phyloP scores from a whole-genome alignment of 23 tunicate genomes.

The Ascidia mentula region DNA sequence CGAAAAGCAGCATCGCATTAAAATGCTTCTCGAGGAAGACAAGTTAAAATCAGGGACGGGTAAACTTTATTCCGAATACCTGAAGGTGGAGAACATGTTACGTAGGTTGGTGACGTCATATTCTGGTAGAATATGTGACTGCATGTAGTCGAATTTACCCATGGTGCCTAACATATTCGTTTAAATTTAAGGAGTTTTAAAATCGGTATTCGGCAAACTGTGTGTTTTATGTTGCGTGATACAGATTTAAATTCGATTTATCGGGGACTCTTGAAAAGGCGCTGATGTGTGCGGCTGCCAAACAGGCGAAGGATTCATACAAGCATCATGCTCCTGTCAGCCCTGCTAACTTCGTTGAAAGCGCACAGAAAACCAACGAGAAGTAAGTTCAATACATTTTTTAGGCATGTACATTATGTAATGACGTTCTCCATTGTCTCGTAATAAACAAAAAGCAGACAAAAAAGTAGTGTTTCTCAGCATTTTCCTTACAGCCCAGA shows the following conservation, averaged over 20 bases:
- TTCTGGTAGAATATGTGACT: no score
- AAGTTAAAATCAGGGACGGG: not conserved
- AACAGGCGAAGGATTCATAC: constrained; percentile 14
- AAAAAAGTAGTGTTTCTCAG: no score
- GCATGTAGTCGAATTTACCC: no score
- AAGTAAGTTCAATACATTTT: no score
- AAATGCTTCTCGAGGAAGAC: constrained; percentile 8
- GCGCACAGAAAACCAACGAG: not conserved
- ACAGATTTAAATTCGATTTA: constrained; percentile 6
- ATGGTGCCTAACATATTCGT: no score
- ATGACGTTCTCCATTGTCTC: no score
- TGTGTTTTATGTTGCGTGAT: no score
- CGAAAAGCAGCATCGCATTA: not conserved
- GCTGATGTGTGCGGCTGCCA: constrained; percentile 4
- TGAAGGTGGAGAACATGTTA: constrained; percentile 1
- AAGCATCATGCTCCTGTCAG: constrained; percentile 10
- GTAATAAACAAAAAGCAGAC: no score
- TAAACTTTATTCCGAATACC: not conserved
- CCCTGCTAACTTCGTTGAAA: constrained; percentile 3
- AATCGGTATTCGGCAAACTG: no score
- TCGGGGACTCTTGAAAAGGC: constrained; percentile 8
- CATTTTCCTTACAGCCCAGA: no score
- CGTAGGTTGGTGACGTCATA: not conserved
- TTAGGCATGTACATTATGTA: no score
- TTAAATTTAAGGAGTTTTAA: no score